Percentiles rank a stretch among this genome's conserved stretches.
Evolutionary conservation across 2,797 vertebrate species (phyloP).

Genomic region (Pogoniulus pusillus): DNA sequence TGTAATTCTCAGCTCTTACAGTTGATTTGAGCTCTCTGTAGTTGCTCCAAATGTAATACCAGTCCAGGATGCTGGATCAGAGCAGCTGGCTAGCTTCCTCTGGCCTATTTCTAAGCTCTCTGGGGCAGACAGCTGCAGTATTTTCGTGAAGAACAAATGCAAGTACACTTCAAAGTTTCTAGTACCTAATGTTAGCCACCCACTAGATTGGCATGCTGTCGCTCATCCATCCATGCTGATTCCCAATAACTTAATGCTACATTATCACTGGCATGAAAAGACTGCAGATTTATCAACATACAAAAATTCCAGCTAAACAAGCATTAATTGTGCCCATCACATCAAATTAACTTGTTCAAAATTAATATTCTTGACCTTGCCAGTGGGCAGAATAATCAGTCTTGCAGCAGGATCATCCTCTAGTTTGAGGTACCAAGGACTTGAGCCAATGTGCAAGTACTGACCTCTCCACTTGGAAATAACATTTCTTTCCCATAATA

Average conservation of each 20-base stretch:
- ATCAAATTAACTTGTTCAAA: conserved; percentile 69
- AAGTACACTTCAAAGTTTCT: background rate
- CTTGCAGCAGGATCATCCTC: conserved; percentile 21
- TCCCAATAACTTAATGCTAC: background rate
- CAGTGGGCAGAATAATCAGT: conserved; percentile 60
- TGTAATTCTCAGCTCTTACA: background rate
- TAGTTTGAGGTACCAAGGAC: background rate
- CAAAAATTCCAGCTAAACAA: conserved; percentile 51
- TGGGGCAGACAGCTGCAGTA: background rate
- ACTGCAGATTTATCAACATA: conserved; percentile 51
- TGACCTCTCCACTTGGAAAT: conserved; percentile 41
- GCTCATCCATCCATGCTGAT: background rate
- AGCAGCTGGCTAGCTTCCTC: background rate
- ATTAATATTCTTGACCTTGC: conserved; percentile 76
- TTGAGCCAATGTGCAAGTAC: conserved; percentile 1
- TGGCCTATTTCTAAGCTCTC: background rate
- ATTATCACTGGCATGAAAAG: conserved; percentile 15
- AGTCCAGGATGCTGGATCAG: background rate
- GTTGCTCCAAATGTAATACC: background rate
- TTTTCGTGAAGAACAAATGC: background rate
- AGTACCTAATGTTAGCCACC: background rate
- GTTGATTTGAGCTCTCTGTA: conserved; percentile 12
- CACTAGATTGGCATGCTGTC: background rate
- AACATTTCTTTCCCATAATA: conserved; percentile 16
- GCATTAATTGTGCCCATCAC: conserved; percentile 64